These are phyloP conservation scores for Halictus ligatus DNA, from an alignment of 2,888 invertebrate genomes.

Conservation along the genomic window DNA sequence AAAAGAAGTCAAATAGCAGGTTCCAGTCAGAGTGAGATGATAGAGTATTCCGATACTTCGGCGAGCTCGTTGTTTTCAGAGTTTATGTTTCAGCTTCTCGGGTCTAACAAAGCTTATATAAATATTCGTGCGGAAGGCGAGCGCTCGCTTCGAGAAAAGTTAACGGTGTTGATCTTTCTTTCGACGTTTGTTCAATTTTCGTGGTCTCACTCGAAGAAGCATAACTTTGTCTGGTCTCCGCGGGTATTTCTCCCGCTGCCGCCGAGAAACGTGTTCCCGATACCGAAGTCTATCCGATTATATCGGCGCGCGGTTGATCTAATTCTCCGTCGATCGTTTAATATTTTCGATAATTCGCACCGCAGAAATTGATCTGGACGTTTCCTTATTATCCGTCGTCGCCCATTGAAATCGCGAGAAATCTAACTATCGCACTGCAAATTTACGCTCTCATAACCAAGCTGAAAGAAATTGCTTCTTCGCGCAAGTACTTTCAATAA, in stretches of 20 bases:
- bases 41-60: slow-evolving; percentile 6
- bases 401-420: neutral
- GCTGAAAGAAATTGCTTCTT: neutral
- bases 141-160: neutral
- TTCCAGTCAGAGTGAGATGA: neutral
- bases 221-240: neutral
- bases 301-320: neutral
- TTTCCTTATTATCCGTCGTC: neutral
- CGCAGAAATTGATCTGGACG: neutral
- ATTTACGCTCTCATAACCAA: neutral
- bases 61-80: slow-evolving; percentile 1
- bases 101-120: slow-evolving; percentile 9
- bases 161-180: slow-evolving; percentile 19
- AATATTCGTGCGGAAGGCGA: neutral
- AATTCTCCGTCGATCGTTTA: no score
- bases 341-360: neutral
- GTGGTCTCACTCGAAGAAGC: neutral
- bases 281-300: neutral
- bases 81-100: neutral
- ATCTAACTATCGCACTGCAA: neutral
- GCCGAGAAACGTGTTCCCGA: neutral
- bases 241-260: neutral
- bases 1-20: neutral
- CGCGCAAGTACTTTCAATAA: neutral
- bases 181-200: slow-evolving; percentile 18